phyloP scores from a whole-genome alignment of 2,888 invertebrate genomes.

The Cephus pulcher region DNA sequence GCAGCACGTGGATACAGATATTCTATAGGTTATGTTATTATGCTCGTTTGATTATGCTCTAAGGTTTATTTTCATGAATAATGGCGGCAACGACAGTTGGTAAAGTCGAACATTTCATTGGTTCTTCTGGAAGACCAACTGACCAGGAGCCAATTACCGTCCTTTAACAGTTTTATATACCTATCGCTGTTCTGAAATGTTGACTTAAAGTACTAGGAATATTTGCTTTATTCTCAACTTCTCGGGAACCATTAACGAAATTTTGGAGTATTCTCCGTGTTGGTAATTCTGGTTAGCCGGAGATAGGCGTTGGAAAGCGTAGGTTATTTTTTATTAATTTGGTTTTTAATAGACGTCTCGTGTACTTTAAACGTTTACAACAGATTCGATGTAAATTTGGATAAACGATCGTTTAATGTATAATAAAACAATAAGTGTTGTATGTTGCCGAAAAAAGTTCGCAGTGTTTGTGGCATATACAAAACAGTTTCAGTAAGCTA shows the following conservation, averaged over 20 bases:
- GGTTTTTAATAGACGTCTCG: background rate
- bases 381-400: background rate
- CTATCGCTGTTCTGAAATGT: background rate
- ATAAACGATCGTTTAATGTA: background rate
- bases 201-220: background rate
- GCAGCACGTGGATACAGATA: background rate
- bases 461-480: background rate
- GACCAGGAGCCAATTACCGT: background rate
- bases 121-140: background rate
- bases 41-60: background rate
- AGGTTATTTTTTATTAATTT: constrained; percentile 4
- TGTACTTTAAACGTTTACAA: background rate
- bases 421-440: background rate
- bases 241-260: background rate
- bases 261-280: background rate
- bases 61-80: background rate
- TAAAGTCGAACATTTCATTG: background rate
- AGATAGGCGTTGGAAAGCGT: constrained; percentile 4
- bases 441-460: background rate
- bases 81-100: background rate
- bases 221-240: background rate
- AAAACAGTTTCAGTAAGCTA: background rate
- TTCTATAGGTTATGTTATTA: background rate
- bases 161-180: background rate
- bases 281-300: background rate